Conservation (phyloP, 92 coral and sea anemone genomes). For the Porites divaricata region DNA sequence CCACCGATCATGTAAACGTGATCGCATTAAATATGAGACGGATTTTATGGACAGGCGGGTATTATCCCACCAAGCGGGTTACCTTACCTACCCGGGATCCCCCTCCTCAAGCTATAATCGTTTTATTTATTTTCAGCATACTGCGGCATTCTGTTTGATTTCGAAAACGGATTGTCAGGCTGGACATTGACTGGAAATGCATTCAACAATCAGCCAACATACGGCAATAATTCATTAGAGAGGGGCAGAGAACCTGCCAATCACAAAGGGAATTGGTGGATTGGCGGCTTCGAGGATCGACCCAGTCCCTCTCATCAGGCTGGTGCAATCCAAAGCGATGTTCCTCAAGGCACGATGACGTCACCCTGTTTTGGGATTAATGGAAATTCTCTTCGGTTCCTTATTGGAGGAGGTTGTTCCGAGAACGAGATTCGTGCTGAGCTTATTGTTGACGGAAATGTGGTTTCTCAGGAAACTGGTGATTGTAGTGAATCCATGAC, state of each 20-base stretch:
- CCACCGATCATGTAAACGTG: too few species aligned
- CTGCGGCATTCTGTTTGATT: conserved; percentile 17
- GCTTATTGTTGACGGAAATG: background rate
- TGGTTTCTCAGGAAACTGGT: too few species aligned
- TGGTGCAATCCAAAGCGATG: conserved; percentile 26
- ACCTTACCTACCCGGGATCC: too few species aligned
- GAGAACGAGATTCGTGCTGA: conserved; percentile 6
- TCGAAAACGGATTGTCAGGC: conserved; percentile 22
- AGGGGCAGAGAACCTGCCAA: background rate
- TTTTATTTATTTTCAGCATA: background rate
- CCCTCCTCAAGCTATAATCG: background rate
- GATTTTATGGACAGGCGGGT: too few species aligned
- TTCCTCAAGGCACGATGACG: conserved; percentile 49
- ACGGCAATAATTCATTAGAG: conserved; percentile 19
- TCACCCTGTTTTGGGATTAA: conserved; percentile 42
- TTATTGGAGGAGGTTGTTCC: conserved; percentile 46
- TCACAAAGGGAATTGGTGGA: conserved; percentile 52
- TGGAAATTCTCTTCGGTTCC: conserved; percentile 23
- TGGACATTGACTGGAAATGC: conserved; percentile 13
- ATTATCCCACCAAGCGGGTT: too few species aligned
- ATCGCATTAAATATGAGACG: too few species aligned
- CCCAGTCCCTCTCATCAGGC: conserved; percentile 49
- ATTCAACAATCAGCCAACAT: conserved; percentile 32
- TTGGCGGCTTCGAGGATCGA: conserved; percentile 45
- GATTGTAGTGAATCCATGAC: too few species aligned